Base-by-base conservation (phyloP, 2,797 vertebrate genomes). In the Melanotaenia pygmaea region DNA sequence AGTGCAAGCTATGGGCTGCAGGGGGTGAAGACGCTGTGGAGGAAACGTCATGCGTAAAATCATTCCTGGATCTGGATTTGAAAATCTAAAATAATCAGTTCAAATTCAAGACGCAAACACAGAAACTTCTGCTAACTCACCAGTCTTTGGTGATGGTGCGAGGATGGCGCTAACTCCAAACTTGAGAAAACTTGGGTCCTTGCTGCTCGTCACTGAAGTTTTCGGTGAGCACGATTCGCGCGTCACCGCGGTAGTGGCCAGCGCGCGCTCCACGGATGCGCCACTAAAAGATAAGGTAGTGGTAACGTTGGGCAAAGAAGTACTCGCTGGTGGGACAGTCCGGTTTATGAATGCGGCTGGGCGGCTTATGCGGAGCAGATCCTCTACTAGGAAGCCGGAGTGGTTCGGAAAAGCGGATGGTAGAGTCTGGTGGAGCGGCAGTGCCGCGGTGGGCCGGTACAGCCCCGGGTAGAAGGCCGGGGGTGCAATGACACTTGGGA, bases 141-240 rank as follows among this genome's bases (percentile, higher is more conserved):
- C 94, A 58, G 92, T 90, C 85, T 96, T 97, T 74, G 97, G 95
- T 28, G 96, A 87, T 0, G 97, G 97, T 14, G 98, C 96, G 26
- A 99, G 96, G 70, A 99, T 99, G 84, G 98, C 97, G 79, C 96
- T 97, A 77, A 99, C 96, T 65, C 98, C 98, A 76, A 99, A 99
- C 94, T 99, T 99, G 18, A 99, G 95, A 83, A 96, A 98, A 72
- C 93, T 95, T 35, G 96, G 89, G 28, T 96, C 96, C 77, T 89
- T 93, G 86, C 80, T 90, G 69, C 90, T 85, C n/a, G 91, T 79
- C 68, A 91, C 51, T 0, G 93, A 85, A 20, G 91, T 93, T 88
- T 96, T 97, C 0, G 94, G 89, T 7, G 95, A 95, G 74, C 94
- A 92, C 40, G 93, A 90, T 16, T 95, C 94, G 58, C 94, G 90